These are phyloP conservation scores for Elysia chlorotica DNA, from an alignment of 1,140 invertebrate genomes.

Conservation along the genomic window DNA sequence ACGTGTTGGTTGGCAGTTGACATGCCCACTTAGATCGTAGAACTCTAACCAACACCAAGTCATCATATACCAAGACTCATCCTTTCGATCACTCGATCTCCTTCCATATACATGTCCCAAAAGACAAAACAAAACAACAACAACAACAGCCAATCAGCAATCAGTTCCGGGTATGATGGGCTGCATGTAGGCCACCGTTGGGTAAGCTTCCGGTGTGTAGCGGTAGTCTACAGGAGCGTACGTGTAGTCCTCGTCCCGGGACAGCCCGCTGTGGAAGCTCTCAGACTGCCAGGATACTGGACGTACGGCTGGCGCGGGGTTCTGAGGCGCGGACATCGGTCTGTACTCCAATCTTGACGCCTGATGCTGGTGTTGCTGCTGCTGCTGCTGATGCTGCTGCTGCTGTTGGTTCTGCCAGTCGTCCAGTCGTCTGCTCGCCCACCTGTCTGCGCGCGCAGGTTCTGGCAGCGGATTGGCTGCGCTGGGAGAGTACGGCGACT, in stretches of 20 bases:
- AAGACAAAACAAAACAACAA: too few species aligned
- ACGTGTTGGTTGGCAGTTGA: too few species aligned
- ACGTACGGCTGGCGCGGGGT: not conserved
- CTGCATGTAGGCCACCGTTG: constrained; percentile 10
- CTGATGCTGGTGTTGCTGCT: too few species aligned
- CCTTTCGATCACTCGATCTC: too few species aligned
- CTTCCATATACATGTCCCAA: too few species aligned
- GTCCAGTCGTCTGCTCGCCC: not conserved
- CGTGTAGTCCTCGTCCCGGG: not conserved
- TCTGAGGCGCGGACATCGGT: not conserved
- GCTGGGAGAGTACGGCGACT: not conserved
- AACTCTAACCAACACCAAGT: too few species aligned
- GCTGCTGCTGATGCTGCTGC: too few species aligned
- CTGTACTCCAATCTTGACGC: not conserved
- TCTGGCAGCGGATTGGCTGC: not conserved
- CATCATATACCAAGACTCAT: too few species aligned
- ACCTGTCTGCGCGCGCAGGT: not conserved
- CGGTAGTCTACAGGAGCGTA: constrained; percentile 7
- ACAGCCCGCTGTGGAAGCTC: not conserved
- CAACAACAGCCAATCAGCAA: too few species aligned
- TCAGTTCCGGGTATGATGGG: constrained; percentile 20
- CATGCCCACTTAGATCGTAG: too few species aligned
- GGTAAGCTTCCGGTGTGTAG: not conserved
- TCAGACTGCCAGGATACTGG: constrained; percentile 9
- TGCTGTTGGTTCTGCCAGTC: not conserved